Conservation (phyloP, 2,888 invertebrate species). For the Margaritifera margaritifera region DNA sequence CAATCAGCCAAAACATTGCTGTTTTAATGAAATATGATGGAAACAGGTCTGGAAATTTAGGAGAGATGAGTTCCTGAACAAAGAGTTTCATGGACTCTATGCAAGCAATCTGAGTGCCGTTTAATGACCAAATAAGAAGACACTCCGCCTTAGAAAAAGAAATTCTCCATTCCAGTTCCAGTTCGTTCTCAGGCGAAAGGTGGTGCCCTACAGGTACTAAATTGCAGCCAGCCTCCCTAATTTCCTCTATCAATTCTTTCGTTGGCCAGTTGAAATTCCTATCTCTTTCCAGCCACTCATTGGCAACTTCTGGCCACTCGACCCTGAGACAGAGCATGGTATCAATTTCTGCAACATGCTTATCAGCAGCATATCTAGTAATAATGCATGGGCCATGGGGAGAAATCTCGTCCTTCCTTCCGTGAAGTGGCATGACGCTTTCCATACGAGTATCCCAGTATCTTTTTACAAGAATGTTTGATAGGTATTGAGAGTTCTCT, state of each 20-base stretch:
- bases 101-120: neutral
- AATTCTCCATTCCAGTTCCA: constrained; percentile 12
- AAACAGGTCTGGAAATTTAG: constrained; percentile 7
- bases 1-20: constrained; percentile 8
- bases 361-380: neutral
- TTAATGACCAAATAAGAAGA: constrained; percentile 7
- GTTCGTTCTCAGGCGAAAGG: neutral
- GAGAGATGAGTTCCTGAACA: neutral
- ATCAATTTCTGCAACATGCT: neutral
- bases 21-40: constrained; percentile 12
- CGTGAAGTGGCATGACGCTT: neutral
- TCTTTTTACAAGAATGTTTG: neutral
- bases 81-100: constrained; percentile 3
- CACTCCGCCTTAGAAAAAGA: constrained; percentile 5
- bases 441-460: neutral
- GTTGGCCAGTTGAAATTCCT: constrained; percentile 2
- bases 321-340: neutral
- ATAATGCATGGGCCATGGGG: constrained; percentile 1
- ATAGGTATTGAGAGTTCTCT: neutral
- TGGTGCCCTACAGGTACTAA: constrained; percentile 6
- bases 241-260: neutral
- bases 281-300: neutral
- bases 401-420: neutral
- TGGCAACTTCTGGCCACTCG: constrained; percentile 4
- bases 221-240: neutral